phyloP scores from a whole-genome alignment of 2,888 invertebrate genomes.

The Morpho achilles region DNA sequence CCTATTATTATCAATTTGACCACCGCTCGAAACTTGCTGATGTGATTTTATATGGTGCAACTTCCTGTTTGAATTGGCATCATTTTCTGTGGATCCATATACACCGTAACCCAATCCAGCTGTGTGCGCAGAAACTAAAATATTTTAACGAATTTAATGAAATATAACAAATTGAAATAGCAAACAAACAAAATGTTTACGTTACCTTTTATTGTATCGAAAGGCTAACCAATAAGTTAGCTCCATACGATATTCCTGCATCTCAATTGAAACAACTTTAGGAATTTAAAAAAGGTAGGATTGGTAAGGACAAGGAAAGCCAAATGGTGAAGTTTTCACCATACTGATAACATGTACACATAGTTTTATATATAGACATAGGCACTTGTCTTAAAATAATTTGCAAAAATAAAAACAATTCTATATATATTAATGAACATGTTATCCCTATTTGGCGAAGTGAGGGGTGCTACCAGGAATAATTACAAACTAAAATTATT shows the following conservation, averaged over 20 bases:
- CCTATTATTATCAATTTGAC: constrained; percentile 57
- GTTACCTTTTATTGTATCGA: constrained; percentile 25
- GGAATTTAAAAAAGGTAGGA: constrained; percentile 30
- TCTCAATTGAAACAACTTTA: background rate
- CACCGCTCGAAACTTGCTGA: constrained; percentile 70
- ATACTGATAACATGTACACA: constrained; percentile 70
- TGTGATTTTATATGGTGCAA: constrained; percentile 69
- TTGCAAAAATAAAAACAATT: background rate
- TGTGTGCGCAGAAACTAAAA: constrained; percentile 76
- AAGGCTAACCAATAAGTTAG: background rate
- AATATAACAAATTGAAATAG: no score
- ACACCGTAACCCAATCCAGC: constrained; percentile 80
- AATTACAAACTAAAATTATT: constrained; percentile 79
- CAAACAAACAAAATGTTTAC: constrained; percentile 6
- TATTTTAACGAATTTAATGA: constrained; percentile 19
- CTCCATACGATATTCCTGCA: background rate
- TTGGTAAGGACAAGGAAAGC: constrained; percentile 55
- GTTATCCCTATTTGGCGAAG: constrained; percentile 77
- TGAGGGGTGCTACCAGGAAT: constrained; percentile 81
- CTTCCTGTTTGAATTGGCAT: constrained; percentile 58
- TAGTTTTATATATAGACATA: constrained; percentile 13
- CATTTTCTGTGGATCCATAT: constrained; percentile 69
- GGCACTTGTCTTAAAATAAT: background rate
- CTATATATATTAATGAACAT: constrained; percentile 51
- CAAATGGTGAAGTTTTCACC: constrained; percentile 57